Evolutionary conservation across 2,113 vertebrate genomes (phyloP), one percentile per base, ranked within the genome.

Genomic region (Caretta caretta): DNA sequence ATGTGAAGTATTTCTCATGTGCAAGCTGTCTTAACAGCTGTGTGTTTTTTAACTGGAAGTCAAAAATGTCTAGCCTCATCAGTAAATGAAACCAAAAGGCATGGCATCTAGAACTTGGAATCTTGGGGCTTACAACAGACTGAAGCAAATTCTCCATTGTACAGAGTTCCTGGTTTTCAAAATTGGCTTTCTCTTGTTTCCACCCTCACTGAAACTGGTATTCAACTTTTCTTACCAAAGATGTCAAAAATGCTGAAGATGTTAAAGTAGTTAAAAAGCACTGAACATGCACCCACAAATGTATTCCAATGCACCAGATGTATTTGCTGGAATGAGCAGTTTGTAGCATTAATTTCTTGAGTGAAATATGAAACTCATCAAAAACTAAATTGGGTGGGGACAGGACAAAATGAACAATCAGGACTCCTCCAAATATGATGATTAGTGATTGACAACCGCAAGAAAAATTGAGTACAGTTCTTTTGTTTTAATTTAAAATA

Each of bases 341-440:
- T 38, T 54, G 35, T 76, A 0, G n/a, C 87, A 20, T 92, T 91
- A 84, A 25, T 76, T 46, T 42, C 10, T 42, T 25, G 38, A 20
- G 1, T 85, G 90, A 1, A 25, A 8, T 59, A 50, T 0, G 49
- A 35, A 80, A 79, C 13, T 49, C 76, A 80, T 16, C 76, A 50
- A 51, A 65, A 80, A 80, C 22, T 35, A 50, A 80, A 80, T 50
- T 50, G 0, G 76, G 79, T 2, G 62, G 53, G 82, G 83, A 93
- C 83, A 84, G 51, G 38, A 83, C 75, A 80, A 78, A 86, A 88
- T 3, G 22, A 81, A 82, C 48, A 0, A 8, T 79, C 54, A 76
- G 85, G 91, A 92, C 50, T 42, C 90, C 90, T 93, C 95, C 57
- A 42, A 84, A 88, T 96, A 4, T 88, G 90, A 84, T 92, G 78